These are phyloP conservation scores for Sceliomorpha sp. DNA, from an alignment of 2,888 invertebrate species.

Conservation along the genomic window DNA sequence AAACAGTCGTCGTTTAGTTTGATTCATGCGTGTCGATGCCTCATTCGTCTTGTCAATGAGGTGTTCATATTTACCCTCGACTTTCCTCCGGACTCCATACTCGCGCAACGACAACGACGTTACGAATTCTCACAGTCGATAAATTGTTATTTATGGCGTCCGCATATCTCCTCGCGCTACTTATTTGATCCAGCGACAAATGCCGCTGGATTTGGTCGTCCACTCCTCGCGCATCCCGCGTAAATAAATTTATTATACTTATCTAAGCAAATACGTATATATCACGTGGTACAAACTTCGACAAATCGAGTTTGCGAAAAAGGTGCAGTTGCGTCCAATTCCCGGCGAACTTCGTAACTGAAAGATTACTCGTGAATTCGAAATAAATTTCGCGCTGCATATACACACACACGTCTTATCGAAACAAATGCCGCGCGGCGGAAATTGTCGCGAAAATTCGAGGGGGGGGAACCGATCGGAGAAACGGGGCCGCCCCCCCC, in stretches of 20 bases:
- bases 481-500: constrained; percentile 7
- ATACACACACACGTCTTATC: constrained; percentile 24
- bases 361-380: constrained; percentile 27
- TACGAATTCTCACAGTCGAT: constrained; percentile 42
- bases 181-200: constrained; percentile 41
- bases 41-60: constrained; percentile 44
- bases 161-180: constrained; percentile 25
- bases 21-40: constrained; percentile 28
- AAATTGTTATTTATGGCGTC: constrained; percentile 50
- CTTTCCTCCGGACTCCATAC: constrained; percentile 31
- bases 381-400: constrained; percentile 26
- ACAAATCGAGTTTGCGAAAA: constrained; percentile 44
- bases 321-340: constrained; percentile 16
- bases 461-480: constrained; percentile 5
- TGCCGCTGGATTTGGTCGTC: constrained; percentile 34
- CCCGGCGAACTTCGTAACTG: constrained; percentile 31
- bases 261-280: constrained; percentile 28
- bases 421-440: constrained; percentile 29
- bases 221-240: constrained; percentile 22
- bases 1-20: constrained; percentile 25
- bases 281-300: constrained; percentile 23
- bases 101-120: constrained; percentile 13
- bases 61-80: constrained; percentile 32
- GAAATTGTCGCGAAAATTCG: constrained; percentile 22
- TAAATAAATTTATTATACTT: constrained; percentile 44